Evolutionary conservation across 1,140 invertebrate species (phyloP), one percentile per base, ranked within the genome.

Genomic region (Cardiocondyla obscurior): DNA sequence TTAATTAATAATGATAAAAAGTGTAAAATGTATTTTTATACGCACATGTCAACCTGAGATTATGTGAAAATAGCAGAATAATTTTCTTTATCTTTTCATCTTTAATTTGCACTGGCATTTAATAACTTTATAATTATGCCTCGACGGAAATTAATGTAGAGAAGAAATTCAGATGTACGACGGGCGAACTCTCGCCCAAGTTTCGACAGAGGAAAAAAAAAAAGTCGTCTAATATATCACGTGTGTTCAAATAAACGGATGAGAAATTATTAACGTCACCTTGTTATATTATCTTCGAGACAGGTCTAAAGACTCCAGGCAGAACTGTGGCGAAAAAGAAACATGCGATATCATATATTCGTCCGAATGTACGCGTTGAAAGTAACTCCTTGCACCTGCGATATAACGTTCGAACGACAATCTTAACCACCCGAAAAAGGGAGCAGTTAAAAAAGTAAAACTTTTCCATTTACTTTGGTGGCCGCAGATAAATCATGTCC

Each of bases 401-500:
- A 55, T 74, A 73, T 85, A 67, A 60, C 58, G 57, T 10, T 65
- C 58, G 73, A 85, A 28, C 64, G 72, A 70, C 77, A 81, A 81
- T 72, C 77, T 73, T 36, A 42, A 44, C 33, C 69, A 76, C 76
- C 69, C 25, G 77, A 49, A 81, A n/a, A 72, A 44, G 19, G 28
- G n/a, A 53, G 33, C 79, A 60, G 74, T 44, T 39, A 42, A 81
- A 53, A 70, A 36, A 55, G 65, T 55, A 77, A 73, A 57, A 58
- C 72, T 87, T 83, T 86, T 77, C 82, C 73, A 81, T 87, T 86
- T 84, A 73, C 58, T 62, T 55, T 62, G 51, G 42, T 22, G 58
- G n/a, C 22, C 30, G 57, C 49, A 72, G 77, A 88, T 88, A 85
- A 88, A 88, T 88, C 69, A 88, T 44, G 44, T 22, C 30, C 16